These are phyloP conservation scores for Julus scandinavius DNA, from an alignment of 2,888 invertebrate species.

Conservation along the genomic window DNA sequence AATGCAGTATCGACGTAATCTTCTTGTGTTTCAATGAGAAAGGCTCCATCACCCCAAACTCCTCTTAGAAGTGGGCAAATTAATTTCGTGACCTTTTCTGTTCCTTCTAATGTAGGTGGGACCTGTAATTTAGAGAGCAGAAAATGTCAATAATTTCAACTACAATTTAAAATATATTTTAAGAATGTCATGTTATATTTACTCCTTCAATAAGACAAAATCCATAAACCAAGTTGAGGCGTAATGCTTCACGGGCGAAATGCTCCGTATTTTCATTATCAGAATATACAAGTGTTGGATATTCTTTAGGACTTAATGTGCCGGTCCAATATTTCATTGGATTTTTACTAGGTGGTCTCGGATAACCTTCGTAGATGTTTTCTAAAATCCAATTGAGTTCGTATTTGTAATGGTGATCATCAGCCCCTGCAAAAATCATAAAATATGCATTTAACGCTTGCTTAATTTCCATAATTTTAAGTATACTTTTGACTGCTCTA, in stretches of 20 bases:
- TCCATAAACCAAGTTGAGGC: constrained; percentile 24
- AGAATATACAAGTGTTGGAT: neutral
- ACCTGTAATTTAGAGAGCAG: constrained; percentile 44
- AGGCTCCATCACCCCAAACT: constrained; percentile 77
- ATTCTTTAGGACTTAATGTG: neutral
- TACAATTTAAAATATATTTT: neutral
- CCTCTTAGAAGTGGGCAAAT: constrained; percentile 75
- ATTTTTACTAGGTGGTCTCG: neutral
- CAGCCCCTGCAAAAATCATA: constrained; percentile 25
- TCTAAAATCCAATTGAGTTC: constrained; percentile 47
- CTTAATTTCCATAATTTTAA: neutral
- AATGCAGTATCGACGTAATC: constrained; percentile 75
- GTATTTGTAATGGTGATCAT: constrained; percentile 47
- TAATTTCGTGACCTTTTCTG: constrained; percentile 70
- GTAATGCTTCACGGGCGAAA: constrained; percentile 16
- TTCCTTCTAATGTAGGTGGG: constrained; percentile 68
- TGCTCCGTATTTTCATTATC: neutral
- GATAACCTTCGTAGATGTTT: constrained; percentile 44
- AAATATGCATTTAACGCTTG: neutral
- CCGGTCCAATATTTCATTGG: constrained; percentile 26
- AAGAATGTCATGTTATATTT: neutral
- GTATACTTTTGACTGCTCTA: too few relatives aligned
- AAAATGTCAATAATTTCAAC: neutral
- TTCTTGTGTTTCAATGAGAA: constrained; percentile 72
- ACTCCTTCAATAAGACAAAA: constrained; percentile 37